Evolutionary conservation across 2,113 vertebrate genomes (phyloP).

Genomic region (Myotis lucifugus): DNA sequence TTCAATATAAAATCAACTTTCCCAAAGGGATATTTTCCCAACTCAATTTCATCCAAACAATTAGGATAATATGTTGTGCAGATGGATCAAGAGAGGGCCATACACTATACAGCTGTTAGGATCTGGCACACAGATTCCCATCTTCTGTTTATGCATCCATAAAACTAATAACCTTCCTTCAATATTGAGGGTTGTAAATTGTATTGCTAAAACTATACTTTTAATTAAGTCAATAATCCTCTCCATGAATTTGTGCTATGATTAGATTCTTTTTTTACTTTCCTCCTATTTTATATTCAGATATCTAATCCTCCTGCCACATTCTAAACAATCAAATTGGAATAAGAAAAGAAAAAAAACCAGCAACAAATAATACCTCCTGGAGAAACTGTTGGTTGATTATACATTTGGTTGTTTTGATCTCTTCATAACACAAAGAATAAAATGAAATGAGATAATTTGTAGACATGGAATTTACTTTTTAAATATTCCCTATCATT

Average conservation of each 20-base stretch:
- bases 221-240: conserved; percentile 22
- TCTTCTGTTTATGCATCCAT: not conserved
- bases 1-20: not conserved
- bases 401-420: not conserved
- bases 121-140: not conserved
- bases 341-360: not conserved
- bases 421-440: not conserved
- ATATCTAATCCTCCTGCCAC: not conserved
- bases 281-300: not conserved
- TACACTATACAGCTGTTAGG: not conserved
- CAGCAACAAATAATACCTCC: not conserved
- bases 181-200: not conserved
- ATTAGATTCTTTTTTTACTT: not conserved
- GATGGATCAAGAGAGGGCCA: not conserved
- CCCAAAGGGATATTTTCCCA: not conserved
- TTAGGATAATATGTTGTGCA: not conserved
- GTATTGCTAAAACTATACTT: not conserved
- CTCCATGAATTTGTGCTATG: not conserved
- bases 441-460: not conserved
- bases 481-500: not conserved
- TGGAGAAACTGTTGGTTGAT: not conserved
- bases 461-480: not conserved
- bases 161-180: not conserved
- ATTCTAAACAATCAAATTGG: not conserved
- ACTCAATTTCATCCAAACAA: not conserved